Conservation (phyloP, 2,113 vertebrate genomes). For the Clarias batrachus region DNA sequence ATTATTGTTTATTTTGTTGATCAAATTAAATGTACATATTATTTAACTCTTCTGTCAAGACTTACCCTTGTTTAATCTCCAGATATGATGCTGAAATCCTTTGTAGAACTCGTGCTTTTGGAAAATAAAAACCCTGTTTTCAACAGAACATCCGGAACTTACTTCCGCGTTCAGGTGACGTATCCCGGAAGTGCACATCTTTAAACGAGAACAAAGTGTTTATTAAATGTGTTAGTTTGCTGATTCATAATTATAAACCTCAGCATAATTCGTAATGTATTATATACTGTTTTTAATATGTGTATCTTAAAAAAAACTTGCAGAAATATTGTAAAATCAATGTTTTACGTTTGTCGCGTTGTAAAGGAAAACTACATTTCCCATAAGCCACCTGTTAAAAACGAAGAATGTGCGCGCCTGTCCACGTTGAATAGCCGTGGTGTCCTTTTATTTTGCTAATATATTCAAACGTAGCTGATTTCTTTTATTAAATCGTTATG, state of each 20-base stretch:
- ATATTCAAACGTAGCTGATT: background rate
- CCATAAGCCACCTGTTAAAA: background rate
- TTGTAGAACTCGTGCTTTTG: background rate
- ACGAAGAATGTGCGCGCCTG: too few relatives aligned
- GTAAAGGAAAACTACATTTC: background rate
- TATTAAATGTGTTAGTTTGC: too few relatives aligned
- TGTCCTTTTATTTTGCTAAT: background rate
- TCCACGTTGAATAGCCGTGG: background rate
- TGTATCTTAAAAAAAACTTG: background rate
- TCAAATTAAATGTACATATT: background rate
- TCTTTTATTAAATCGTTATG: too few relatives aligned
- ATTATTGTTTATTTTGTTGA: background rate
- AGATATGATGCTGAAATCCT: background rate
- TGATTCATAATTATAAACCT: background rate
- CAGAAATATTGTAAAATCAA: too few relatives aligned
- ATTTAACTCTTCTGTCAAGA: background rate
- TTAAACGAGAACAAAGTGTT: background rate
- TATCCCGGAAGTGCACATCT: background rate
- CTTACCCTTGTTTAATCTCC: background rate
- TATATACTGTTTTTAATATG: too few relatives aligned
- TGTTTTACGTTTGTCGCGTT: background rate
- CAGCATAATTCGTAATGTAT: background rate
- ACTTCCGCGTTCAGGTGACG: slow-evolving; percentile 10
- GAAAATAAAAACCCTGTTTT: background rate
- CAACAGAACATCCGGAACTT: background rate